Evolutionary conservation across 2,888 invertebrate genomes (phyloP), one percentile per base, ranked within the genome.

Genomic region (Lingula anatina): DNA sequence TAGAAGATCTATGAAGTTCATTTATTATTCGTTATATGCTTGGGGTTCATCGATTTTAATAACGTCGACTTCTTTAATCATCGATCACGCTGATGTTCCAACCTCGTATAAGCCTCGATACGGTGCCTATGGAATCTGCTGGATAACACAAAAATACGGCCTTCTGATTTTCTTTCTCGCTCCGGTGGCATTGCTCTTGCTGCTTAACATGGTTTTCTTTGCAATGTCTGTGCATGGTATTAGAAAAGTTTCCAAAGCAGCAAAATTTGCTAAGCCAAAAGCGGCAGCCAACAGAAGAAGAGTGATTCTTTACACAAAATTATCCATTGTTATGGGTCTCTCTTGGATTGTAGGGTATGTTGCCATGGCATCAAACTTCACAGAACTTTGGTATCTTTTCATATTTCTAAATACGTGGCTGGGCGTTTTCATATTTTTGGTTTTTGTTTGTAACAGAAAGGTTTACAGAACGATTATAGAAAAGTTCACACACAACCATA

Each of bases 261-360:
- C 42, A n/a, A 15, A 25, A n/a, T 20, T 42, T 20, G 42, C 25
- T 25, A 42, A 42, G 26, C 26, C 42, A 42, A 24, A 42, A 24
- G 25, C 23, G 27, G 21, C 26, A 39, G n/a, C 46, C 20, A 53
- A 59, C 5, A 53, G 42, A 41, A 59, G 46, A 24, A 59, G 66
- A 37, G 46, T 65, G 7, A 43, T 55, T 20, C 47, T 66, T 12
- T 69, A 66, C 48, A 51, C 55, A 9, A 42, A 63, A 9, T 62
- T 69, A 47, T 63, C 62, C 5, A 47, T 58, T 20, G 59, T 66
- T 7, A 57, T 66, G 52, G 66, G 69, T 12, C 59, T 69, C 40
- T 63, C 66, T 3, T 69, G 68, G 68, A 54, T 64, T 38, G 57
- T 70, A 28, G 66, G 61, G 5, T 53, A 65, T 37, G 42, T 60